phyloP scores from a whole-genome alignment of 1,140 invertebrate species.

The Drosophila seguyi region DNA sequence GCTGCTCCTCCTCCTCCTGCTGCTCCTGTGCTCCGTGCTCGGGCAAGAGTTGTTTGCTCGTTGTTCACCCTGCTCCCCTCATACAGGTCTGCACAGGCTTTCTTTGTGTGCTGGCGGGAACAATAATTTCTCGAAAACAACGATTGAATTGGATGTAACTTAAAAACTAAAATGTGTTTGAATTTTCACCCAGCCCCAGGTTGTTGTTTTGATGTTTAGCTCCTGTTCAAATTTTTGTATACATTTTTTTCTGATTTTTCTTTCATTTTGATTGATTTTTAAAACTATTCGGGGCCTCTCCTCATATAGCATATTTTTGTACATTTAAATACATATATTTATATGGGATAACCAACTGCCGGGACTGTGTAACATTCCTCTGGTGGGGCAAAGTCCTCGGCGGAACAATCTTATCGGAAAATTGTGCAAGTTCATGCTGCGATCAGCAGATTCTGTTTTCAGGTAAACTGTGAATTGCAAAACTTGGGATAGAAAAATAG shows the following conservation, averaged over 20 bases:
- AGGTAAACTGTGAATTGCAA: conserved; percentile 1
- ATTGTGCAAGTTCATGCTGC: conserved; percentile 45
- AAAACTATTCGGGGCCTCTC: background rate
- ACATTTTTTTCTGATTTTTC: conserved; percentile 2
- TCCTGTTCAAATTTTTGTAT: background rate
- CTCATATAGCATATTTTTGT: background rate
- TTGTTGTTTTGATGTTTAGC: conserved; percentile 33
- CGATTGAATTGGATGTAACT: conserved; percentile 52
- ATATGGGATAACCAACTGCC: conserved; percentile 3
- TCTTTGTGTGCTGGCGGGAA: conserved; percentile 55
- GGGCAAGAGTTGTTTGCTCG: conserved; percentile 41
- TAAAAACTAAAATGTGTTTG: conserved; percentile 43
- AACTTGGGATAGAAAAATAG: background rate
- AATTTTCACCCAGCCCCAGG: conserved; percentile 31
- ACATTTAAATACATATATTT: background rate
- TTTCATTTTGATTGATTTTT: conserved; percentile 18
- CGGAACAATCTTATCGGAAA: conserved; percentile 34
- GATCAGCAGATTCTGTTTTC: conserved; percentile 12
- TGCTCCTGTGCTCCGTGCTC: conserved; percentile 36
- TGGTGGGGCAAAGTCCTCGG: conserved; percentile 4
- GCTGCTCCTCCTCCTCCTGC: conserved; percentile 22
- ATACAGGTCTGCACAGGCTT: conserved; percentile 42
- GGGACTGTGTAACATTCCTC: background rate
- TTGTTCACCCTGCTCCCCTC: conserved; percentile 46
- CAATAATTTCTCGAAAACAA: conserved; percentile 78